phyloP scores from a whole-genome alignment of 1,140 invertebrate genomes.

The Papilio xuthus region DNA sequence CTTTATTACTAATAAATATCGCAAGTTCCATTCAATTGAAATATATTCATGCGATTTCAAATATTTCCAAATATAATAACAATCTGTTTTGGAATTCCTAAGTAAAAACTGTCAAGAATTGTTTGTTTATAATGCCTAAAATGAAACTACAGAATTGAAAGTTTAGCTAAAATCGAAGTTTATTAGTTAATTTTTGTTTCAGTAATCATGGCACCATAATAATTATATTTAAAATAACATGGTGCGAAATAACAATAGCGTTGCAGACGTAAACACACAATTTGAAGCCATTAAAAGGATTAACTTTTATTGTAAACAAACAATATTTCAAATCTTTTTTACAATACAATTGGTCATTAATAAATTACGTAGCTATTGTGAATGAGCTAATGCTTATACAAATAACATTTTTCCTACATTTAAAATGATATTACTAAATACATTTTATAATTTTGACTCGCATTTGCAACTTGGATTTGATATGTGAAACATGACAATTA shows the following conservation, averaged over 20 bases:
- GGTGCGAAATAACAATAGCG: not conserved
- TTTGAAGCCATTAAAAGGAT: constrained; percentile 4
- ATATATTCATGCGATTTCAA: too few relatives aligned
- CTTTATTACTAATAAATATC: too few relatives aligned
- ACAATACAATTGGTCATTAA: constrained; percentile 27
- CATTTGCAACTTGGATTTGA: constrained; percentile 1
- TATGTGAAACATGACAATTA: constrained; percentile 3
- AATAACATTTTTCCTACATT: not conserved
- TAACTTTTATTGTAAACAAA: not conserved
- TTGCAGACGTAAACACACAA: not conserved
- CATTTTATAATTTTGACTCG: not conserved
- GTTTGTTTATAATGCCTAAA: too few relatives aligned
- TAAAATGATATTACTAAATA: not conserved
- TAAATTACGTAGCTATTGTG: constrained; percentile 20
- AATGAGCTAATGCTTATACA: not conserved
- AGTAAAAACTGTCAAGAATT: too few relatives aligned
- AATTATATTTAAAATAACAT: not conserved
- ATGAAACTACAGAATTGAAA: too few relatives aligned
- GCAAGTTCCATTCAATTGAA: too few relatives aligned
- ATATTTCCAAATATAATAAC: too few relatives aligned
- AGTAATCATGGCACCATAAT: not conserved
- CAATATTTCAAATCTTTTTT: constrained; percentile 12
- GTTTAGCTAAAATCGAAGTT: too few relatives aligned
- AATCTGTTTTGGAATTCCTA: too few relatives aligned
- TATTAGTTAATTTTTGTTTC: not conserved